Percentiles rank a stretch among this genome's conserved stretches.
These are phyloP conservation scores for Leptura quadrifasciata DNA, from an alignment of 2,888 invertebrate species.

Conservation along the genomic window DNA sequence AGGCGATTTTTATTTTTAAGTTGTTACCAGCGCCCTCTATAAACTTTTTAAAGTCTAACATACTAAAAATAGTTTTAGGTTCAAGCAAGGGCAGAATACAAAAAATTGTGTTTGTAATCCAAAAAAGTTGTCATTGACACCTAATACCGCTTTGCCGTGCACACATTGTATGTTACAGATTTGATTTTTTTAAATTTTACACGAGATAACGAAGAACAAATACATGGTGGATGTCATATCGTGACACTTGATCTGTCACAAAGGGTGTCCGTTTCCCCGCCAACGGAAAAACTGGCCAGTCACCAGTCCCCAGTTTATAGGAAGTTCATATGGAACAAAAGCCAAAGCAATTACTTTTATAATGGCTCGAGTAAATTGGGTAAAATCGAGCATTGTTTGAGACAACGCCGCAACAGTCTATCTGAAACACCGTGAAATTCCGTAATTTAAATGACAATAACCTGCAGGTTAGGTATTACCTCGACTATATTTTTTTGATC, in stretches of 20 bases:
- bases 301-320: slow-evolving; percentile 44
- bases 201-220: too few species aligned
- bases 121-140: too few species aligned
- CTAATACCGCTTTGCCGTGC: too few species aligned
- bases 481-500: slow-evolving; percentile 31
- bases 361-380: slow-evolving; percentile 58
- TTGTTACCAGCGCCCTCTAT: too few species aligned
- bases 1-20: too few species aligned
- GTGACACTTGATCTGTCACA: background rate
- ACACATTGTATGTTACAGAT: too few species aligned
- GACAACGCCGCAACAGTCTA: slow-evolving; percentile 52
- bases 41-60: too few species aligned
- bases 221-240: too few species aligned
- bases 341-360: slow-evolving; percentile 56
- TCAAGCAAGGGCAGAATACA: too few species aligned
- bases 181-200: too few species aligned
- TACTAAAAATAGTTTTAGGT: too few species aligned
- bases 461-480: slow-evolving; percentile 41
- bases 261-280: background rate
- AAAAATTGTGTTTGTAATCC: too few species aligned
- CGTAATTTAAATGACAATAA: slow-evolving; percentile 56
- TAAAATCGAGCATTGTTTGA: slow-evolving; percentile 59
- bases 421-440: slow-evolving; percentile 58
- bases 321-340: slow-evolving; percentile 57
- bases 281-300: background rate